Evolutionary conservation across 1,140 invertebrate species (phyloP), one percentile per base, ranked within the genome.

Genomic region (Micrasema minimum): DNA sequence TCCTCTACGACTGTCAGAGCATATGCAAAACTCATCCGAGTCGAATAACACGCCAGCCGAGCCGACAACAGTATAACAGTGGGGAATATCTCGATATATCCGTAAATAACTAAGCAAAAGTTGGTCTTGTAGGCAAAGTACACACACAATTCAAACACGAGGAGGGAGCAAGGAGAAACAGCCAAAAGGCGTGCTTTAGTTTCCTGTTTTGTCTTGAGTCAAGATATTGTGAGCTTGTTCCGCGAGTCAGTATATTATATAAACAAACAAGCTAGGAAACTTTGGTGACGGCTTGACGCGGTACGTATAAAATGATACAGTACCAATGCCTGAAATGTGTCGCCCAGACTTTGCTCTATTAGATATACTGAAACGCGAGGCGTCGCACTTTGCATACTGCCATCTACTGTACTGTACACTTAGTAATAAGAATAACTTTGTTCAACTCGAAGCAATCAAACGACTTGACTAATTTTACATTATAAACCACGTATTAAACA

Each of bases 101-200:
- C 69, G 72, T 74, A 71, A 74, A 74, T 74, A 74, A 71, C 72
- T 70, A 70, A 66, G 68, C 68, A 74, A 74, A 74, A 74, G 64
- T 74, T 74, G 72, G 53, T 67, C 72, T 66, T 74, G 69, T 74
- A 71, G 68, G 62, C 68, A 74, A 50, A 72, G 66, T 48, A 74
- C 72, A 72, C 59, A 71, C 35, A 57, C 41, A 55, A 66, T 50
- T 69, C 59, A 67, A 51, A 38, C 66, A 46, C 45, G 50, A 46
- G n/a, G n/a, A n/a, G 64, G 51, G 51, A 20, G 62, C 38, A 26
- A 35, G 41, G 51, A 23, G 71, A 69, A 75, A 76, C 75, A 76
- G 50, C 72, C 71, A 76, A 76, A 76, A 74, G 75, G 75, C 75
- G 75, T 76, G 75, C 75, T 76, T 66, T 46, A 70, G 69, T 71